A percentile compares a stretch with the other conserved stretches of the same genome.
Conservation (phyloP, 1,140 invertebrate genomes). For the Drosophila busckii region DNA sequence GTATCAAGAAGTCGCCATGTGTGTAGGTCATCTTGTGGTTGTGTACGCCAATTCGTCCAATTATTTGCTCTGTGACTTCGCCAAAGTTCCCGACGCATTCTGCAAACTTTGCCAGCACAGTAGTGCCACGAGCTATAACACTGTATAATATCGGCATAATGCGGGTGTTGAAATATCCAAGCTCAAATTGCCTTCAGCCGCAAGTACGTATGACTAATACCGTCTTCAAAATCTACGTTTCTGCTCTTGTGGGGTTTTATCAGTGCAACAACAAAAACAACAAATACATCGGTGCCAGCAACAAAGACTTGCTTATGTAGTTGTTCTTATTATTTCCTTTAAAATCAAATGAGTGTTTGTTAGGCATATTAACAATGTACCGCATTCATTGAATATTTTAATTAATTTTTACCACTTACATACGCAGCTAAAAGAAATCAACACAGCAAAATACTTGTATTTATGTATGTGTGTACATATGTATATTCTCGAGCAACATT, state of each 20-base stretch:
- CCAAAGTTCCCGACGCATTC: slow-evolving; percentile 95
- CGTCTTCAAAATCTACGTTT: slow-evolving; percentile 9
- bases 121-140: slow-evolving; percentile 92
- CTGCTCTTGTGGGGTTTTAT: slow-evolving; percentile 12
- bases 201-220: slow-evolving; percentile 12
- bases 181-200: slow-evolving; percentile 4
- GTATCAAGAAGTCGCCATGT: slow-evolving; percentile 94
- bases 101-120: slow-evolving; percentile 92
- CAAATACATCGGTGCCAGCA: too few species aligned
- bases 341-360: slow-evolving; percentile 5
- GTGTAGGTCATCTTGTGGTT: slow-evolving; percentile 95
- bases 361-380: not conserved
- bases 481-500: too few species aligned
- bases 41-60: slow-evolving; percentile 89
- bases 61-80: slow-evolving; percentile 94
- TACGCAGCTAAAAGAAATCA: not conserved
- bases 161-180: slow-evolving; percentile 10
- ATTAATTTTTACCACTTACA: slow-evolving; percentile 3
- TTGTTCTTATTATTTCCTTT: not conserved
- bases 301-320: not conserved
- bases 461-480: not conserved
- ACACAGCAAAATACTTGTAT: too few species aligned
- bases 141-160: slow-evolving; percentile 93
- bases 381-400: not conserved
- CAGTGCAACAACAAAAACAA: slow-evolving; percentile 9